phyloP scores from a whole-genome alignment of 2,797 vertebrate species.

The Centroberyx gerrardi region DNA sequence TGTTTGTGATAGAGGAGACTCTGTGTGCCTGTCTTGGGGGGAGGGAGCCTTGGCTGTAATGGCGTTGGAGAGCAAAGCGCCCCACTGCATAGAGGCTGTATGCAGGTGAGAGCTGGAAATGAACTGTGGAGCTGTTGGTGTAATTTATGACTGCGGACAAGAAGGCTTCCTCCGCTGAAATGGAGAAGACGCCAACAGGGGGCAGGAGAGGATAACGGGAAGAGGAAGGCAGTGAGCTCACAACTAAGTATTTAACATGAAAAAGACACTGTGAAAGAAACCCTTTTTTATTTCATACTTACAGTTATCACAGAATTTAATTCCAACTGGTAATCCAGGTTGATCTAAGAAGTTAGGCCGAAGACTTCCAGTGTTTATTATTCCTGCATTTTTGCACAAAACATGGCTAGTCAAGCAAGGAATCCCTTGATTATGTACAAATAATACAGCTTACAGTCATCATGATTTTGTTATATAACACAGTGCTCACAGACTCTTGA shows the following conservation, averaged over 20 bases:
- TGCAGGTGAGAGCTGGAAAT: conserved; percentile 94
- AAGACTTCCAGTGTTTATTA: conserved; percentile 54
- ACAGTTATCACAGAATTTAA: conserved; percentile 89
- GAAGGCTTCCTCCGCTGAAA: conserved; percentile 91
- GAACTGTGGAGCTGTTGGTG: conserved; percentile 93
- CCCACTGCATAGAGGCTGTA: conserved; percentile 91
- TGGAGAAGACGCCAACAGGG: conserved; percentile 53
- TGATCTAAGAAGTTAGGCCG: conserved; percentile 52
- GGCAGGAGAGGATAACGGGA: conserved; percentile 51
- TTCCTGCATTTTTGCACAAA: conserved; percentile 79
- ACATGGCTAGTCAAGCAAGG: not conserved
- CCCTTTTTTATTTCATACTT: conserved; percentile 75
- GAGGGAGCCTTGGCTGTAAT: conserved; percentile 74
- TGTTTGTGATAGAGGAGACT: conserved; percentile 87
- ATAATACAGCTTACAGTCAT: not conserved
- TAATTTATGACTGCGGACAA: conserved; percentile 94
- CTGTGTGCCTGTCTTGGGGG: conserved; percentile 81
- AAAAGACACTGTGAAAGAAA: not conserved
- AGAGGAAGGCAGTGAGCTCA: conserved; percentile 6
- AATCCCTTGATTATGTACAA: not conserved
- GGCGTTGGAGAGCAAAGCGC: conserved; percentile 88
- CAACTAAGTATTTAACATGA: not conserved
- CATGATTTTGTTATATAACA: not conserved
- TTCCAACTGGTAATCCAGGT: conserved; percentile 85
- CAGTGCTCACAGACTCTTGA: not conserved